Evolutionary conservation across 2,797 vertebrate genomes (phyloP).

Genomic region (Agapornis canus): DNA sequence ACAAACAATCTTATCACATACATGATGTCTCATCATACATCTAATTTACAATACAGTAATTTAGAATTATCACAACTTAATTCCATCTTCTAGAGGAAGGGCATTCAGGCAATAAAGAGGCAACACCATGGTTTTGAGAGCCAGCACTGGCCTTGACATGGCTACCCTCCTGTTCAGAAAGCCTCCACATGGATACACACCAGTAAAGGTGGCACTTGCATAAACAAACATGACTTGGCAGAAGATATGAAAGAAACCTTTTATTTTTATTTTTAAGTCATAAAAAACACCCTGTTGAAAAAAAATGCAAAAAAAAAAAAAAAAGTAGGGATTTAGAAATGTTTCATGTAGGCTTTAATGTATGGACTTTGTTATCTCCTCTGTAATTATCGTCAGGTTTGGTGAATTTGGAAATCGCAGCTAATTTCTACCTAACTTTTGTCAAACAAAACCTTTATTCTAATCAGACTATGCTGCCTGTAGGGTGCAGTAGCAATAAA

Average conservation of each 20-base stretch:
- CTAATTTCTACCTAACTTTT: background rate
- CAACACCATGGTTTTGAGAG: background rate
- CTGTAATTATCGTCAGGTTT: background rate
- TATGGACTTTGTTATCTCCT: background rate
- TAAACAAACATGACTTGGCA: background rate
- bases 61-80: background rate
- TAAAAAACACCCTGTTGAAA: background rate
- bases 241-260: background rate
- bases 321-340: background rate
- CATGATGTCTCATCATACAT: background rate
- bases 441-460: background rate
- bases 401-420: background rate
- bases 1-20: background rate
- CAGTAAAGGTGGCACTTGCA: background rate
- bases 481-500: background rate
- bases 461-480: background rate
- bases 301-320: no score
- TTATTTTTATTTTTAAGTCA: background rate
- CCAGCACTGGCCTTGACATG: background rate
- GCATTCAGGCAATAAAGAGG: background rate
- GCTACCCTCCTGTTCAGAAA: background rate
- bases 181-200: fast-evolving
- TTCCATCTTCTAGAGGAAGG: background rate
- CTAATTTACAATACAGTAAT: background rate
- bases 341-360: background rate